These are phyloP conservation scores for Araneus ventricosus DNA, from an alignment of 1,140 invertebrate genomes.

Conservation along the genomic window DNA sequence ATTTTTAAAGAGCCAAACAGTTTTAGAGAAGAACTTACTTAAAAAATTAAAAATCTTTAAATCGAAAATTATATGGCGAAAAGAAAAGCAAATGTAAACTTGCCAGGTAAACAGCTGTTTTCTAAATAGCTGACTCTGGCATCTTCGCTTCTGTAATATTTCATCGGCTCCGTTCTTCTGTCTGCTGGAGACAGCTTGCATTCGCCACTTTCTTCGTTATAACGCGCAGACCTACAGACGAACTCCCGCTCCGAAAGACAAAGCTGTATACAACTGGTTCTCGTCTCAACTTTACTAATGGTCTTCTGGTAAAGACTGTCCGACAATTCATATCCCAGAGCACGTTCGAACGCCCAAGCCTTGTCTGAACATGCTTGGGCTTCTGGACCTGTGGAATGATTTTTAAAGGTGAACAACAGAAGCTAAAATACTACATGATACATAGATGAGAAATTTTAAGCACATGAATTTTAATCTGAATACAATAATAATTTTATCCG, in stretches of 20 bases:
- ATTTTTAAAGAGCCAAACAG: no score
- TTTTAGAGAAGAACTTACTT: no score
- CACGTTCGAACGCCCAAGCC: conserved; percentile 82
- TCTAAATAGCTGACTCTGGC: conserved; percentile 81
- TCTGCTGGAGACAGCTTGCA: conserved; percentile 81
- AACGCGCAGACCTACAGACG: conserved; percentile 81
- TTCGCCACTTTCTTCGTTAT: conserved; percentile 80
- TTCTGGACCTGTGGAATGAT: conserved; percentile 34
- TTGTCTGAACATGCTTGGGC: conserved; percentile 79
- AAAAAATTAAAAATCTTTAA: no score
- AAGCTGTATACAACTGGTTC: conserved; percentile 81
- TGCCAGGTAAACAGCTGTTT: conserved; percentile 80
- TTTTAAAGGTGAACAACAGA: neutral
- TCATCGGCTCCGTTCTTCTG: conserved; percentile 79
- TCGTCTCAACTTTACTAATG: conserved; percentile 79
- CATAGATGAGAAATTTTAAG: no score
- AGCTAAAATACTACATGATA: no score
- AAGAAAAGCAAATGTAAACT: neutral
- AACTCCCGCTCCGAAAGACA: conserved; percentile 80
- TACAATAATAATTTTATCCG: no score
- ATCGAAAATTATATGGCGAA: no score
- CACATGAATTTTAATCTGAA: no score
- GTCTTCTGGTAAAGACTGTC: conserved; percentile 79
- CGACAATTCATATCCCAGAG: conserved; percentile 80
- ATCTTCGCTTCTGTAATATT: conserved; percentile 79